Evolutionary conservation across 2,797 vertebrate species (phyloP).

Genomic region (Pristis pectinata): DNA sequence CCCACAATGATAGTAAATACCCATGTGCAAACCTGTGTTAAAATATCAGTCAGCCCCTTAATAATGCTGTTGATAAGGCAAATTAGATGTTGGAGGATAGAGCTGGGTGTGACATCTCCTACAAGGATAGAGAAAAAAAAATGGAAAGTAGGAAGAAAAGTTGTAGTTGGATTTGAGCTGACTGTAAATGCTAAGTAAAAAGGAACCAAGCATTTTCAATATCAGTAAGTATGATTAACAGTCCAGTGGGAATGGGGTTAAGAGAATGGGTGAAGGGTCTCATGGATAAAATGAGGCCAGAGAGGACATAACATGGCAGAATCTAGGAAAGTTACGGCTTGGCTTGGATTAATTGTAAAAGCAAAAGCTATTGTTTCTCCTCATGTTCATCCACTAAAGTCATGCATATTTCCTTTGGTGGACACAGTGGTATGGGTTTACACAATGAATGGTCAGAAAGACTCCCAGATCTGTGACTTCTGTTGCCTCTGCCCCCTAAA

Average conservation of each 20-base stretch:
- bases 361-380: too few species aligned
- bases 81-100: background rate
- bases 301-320: background rate
- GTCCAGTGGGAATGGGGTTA: background rate
- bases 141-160: background rate
- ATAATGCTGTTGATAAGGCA: background rate
- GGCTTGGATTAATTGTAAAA: too few species aligned
- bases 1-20: too few species aligned
- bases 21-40: too few species aligned
- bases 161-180: too few species aligned
- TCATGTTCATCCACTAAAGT: too few species aligned
- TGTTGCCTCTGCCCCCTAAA: too few species aligned
- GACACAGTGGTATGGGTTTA: too few species aligned
- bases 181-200: too few species aligned
- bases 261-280: background rate
- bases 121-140: background rate
- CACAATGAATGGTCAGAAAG: background rate
- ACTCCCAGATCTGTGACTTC: background rate
- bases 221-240: background rate
- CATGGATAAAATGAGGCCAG: background rate
- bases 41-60: too few species aligned
- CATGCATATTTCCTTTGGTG: background rate
- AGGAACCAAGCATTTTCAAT: background rate
- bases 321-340: background rate
- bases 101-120: background rate